Evolutionary conservation across 2,888 invertebrate genomes (phyloP), one percentile per base, ranked within the genome.

Genomic region (Platycheirus rosarum): DNA sequence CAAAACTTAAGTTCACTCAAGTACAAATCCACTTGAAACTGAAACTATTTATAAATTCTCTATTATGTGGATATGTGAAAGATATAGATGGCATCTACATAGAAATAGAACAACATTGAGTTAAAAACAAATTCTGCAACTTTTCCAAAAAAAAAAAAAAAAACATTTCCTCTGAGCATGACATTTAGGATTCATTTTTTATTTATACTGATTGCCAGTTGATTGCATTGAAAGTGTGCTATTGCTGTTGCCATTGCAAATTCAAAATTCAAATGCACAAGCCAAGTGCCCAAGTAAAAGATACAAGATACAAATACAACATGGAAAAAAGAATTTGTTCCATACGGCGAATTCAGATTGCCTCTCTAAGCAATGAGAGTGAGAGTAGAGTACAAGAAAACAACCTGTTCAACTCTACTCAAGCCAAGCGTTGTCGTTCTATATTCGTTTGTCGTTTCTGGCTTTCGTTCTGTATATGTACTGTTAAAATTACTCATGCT

Each of bases 31-130:
- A 16, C 60, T 78, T 53, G 8, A 55, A 63, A n/a, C n/a, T n/a
- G n/a, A n/a, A 23, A 49, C 68, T 79, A 74, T 63, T 63, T 74
- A 74, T 69, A 69, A 69, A 57, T 63, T 57, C 68, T 49, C 35
- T 66, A 23, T 69, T 37, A 6, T 46, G 8, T 8, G 26, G 20
- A 48, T 9, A 26, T 7, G 8, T 32, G 8, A 32, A 23, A 23
- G 6, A 2, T 6, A 23, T 23, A 23, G n/a, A n/a, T n/a, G n/a
- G 26, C 6, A 26, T 6, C 26, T 26, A 32, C 29, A 4, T 32
- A 32, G 7, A 4, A 8, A 32, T 8, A 8, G 4, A 8, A 5
- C 29, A 7, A 32, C 29, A 32, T 32, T 5, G 5, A 32, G 4
- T 32, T 32, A 35, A 35, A 18, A 51, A 16, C 16, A 16, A 14